These are phyloP conservation scores for Oscheius sp. DNA, from an alignment of 2,888 invertebrate genomes.

Conservation along the genomic window DNA sequence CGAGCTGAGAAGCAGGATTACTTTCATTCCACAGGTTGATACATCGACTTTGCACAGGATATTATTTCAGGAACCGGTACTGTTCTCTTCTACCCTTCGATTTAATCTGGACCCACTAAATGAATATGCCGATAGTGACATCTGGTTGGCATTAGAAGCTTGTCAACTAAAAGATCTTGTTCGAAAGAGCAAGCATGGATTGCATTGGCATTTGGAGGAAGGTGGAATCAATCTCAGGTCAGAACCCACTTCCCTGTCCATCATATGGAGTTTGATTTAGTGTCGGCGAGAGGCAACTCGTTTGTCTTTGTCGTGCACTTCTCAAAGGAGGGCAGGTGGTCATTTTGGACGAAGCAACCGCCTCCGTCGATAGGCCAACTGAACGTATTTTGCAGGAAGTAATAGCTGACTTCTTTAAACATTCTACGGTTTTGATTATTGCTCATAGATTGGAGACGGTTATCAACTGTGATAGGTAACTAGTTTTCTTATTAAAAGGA, in stretches of 20 bases:
- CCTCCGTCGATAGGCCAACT: constrained; percentile 74
- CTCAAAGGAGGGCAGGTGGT: constrained; percentile 74
- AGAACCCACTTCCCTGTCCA: background rate
- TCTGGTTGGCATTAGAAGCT: constrained; percentile 89
- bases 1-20: constrained; percentile 84
- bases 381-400: constrained; percentile 76
- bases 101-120: constrained; percentile 93
- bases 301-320: constrained; percentile 76
- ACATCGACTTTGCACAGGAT: background rate
- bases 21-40: constrained; percentile 79
- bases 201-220: constrained; percentile 86
- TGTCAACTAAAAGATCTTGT: constrained; percentile 90
- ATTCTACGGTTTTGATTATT: constrained; percentile 77
- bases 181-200: constrained; percentile 80
- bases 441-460: constrained; percentile 93
- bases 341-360: constrained; percentile 79
- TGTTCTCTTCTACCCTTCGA: constrained; percentile 81
- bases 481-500: background rate
- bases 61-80: constrained; percentile 76
- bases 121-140: constrained; percentile 82
- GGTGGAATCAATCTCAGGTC: constrained; percentile 86
- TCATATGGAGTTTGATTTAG: constrained; percentile 8
- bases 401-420: constrained; percentile 80
- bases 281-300: constrained; percentile 76
- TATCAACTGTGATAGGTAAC: constrained; percentile 82